These are phyloP conservation scores for Ciconia boyciana DNA, from an alignment of 2,113 vertebrate genomes.

Conservation along the genomic window DNA sequence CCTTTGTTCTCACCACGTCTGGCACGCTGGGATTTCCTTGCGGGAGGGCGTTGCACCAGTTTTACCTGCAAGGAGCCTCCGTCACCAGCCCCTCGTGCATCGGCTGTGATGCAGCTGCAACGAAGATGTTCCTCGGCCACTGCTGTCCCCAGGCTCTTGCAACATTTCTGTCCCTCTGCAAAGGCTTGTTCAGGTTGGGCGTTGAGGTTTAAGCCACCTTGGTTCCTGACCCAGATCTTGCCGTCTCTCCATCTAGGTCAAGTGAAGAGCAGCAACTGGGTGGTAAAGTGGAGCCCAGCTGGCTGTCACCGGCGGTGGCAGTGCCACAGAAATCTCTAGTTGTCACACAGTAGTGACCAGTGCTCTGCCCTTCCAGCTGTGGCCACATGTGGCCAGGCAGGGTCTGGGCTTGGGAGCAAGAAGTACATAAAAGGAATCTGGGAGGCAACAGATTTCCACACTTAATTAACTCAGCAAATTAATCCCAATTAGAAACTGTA, in stretches of 20 bases:
- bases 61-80: neutral
- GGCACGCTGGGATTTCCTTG: neutral
- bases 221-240: neutral
- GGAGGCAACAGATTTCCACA: neutral
- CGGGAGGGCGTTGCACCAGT: no score
- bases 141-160: neutral
- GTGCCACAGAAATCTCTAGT: neutral
- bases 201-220: neutral
- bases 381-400: neutral
- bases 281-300: rapidly evolving
- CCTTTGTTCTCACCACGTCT: neutral
- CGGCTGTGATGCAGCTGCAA: neutral
- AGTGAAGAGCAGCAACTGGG: neutral
- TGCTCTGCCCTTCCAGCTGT: neutral
- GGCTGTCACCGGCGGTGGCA: neutral
- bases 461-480: slow-evolving; percentile 24
- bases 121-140: neutral
- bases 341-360: rapidly evolving
- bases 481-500: slow-evolving; percentile 45
- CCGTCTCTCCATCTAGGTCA: neutral
- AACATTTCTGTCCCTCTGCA: neutral
- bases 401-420: neutral
- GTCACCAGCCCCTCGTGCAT: neutral
- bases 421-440: neutral
- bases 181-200: neutral